Evolutionary conservation across 2,797 vertebrate species (phyloP), one percentile per base, ranked within the genome.

Genomic region (Borostomias antarcticus): DNA sequence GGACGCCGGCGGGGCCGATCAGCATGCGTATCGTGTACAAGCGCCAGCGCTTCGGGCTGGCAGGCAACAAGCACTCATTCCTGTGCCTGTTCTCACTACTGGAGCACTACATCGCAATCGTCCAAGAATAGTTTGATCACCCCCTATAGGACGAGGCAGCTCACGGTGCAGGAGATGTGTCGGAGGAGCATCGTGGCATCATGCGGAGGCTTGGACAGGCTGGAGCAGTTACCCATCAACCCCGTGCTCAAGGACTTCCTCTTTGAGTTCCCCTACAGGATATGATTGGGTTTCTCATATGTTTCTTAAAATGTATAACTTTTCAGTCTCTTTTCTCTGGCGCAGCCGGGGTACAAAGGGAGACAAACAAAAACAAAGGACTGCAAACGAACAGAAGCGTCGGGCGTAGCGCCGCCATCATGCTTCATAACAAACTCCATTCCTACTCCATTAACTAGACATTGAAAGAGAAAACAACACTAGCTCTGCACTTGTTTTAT

Each of bases 21-120:
- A 98, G 96, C 76, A 94, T 98, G 68, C 94, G 97, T 76, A 95
- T 99, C 65, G 88, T 90, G 73, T 99, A 96, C 84, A 94, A 95
- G 81, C 83, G 71, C 0, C 94, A 93, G n/a, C 90, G 79, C 75
- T 99, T 98, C 86, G 92, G 92, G 62, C 86, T 98, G 82, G 90
- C 93, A 3, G 94, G 95, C 75, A 96, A 94, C 91, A 92, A 94
- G 78, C 93, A 94, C 76, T 89, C 81, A 52, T 99, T 99, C 74
- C 89, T 91, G 13, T 93, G 94, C 26, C 92, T 99, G 66, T 97
- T 98, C 53, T 92, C 93, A 85, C 92, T 99, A 64, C 85, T 99
- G 88, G 95, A 98, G 91, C 89, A 97, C 92, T 98, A 98, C 85
- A 75, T 91, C 51, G 89, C 72, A 45, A n/a, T 94, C 94, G 7